These are phyloP conservation scores for Platycercus adscitus DNA, from an alignment of 2,113 vertebrate genomes.

Conservation along the genomic window DNA sequence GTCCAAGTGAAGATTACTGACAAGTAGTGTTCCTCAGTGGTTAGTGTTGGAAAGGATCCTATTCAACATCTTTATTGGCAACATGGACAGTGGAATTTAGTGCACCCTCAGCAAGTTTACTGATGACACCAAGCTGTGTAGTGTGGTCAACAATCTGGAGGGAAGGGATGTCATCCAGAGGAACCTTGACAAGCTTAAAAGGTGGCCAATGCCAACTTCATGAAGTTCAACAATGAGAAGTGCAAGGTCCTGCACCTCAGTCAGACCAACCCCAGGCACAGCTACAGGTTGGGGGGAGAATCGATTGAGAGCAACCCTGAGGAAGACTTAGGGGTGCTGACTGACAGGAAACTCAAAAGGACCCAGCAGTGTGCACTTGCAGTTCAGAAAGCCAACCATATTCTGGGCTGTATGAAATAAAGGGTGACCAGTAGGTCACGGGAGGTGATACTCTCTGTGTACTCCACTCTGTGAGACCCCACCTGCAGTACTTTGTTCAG, in stretches of 20 bases:
- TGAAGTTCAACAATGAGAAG: background rate
- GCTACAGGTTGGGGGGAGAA: background rate
- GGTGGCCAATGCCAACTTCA: background rate
- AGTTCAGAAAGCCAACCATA: background rate
- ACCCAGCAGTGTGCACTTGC: background rate
- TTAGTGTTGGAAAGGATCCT: background rate
- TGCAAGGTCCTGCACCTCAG: background rate
- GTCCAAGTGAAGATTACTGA: background rate
- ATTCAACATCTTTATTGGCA: background rate
- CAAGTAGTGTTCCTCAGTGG: background rate
- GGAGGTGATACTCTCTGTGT: background rate
- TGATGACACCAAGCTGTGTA: background rate
- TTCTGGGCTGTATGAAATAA: background rate
- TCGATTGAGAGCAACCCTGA: background rate
- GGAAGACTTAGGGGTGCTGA: background rate
- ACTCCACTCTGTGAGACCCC: background rate
- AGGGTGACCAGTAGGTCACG: rapidly evolving
- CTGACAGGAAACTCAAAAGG: background rate
- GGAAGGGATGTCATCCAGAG: background rate
- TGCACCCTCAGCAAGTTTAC: background rate
- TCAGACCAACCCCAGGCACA: background rate
- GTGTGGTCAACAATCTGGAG: background rate
- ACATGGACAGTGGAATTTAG: background rate
- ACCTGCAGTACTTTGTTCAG: background rate
- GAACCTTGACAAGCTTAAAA: background rate